Evolutionary conservation across 2,888 invertebrate genomes (phyloP), one percentile per base, ranked within the genome.

Genomic region (Sphaeridia pumilis): DNA sequence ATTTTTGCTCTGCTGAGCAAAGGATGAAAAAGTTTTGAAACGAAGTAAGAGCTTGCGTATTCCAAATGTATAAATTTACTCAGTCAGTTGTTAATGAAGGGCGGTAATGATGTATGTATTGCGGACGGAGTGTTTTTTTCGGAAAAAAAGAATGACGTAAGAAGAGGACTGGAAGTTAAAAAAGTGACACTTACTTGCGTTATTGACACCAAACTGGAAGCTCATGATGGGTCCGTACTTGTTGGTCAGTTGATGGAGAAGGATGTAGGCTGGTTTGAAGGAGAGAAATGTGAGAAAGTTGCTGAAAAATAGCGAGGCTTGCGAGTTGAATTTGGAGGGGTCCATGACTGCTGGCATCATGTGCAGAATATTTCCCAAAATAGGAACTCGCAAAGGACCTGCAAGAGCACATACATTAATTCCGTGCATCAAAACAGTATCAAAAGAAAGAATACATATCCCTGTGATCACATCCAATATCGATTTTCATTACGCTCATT

Each of bases 131-230:
- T n/a, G n/a, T n/a, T n/a, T n/a, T n/a, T n/a, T n/a, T n/a, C 31
- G 31, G 31, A 10, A 31, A 31, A 10, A 31, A 17, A 38, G 17
- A 38, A 5, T 5, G 17, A 17, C 38, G 38, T 5, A 38, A 17
- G 38, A 17, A 38, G 38, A 17, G 17, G 5, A 38, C 4, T 20
- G 38, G 7, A 31, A 31, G 31, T 7, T 10, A 14, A 31, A 31
- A 14, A 14, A 38, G 38, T 38, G 17, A 24, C 17, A 46, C 52
- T 57, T 54, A 63, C 63, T 52, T 47, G 63, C 55, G 46, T 59
- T 54, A 46, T 63, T 61, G 12, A 63, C 34, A 10, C 63, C 63
- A 50, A 63, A 61, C 24, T 63, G 58, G 10, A 63, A 34, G 21
- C 49, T 58, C 12, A 53, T 50, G 25, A 63, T 31, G 4, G 60